Conservation (phyloP, 2,113 vertebrate genomes). For the Plecotus auritus region DNA sequence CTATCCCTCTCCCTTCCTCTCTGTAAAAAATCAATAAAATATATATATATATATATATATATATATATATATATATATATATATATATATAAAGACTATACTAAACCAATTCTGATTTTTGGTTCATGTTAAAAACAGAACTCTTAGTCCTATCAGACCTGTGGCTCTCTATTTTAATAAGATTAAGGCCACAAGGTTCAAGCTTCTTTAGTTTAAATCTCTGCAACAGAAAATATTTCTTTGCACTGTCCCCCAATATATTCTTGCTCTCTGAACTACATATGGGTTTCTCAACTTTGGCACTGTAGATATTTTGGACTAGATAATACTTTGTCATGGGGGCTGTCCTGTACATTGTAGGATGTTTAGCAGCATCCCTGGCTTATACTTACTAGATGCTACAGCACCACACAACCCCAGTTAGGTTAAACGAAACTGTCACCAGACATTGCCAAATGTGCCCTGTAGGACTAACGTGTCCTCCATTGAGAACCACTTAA, state of each 20-base stretch:
- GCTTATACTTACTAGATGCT: background rate
- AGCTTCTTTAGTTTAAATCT: slow-evolving; percentile 6
- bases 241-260: background rate
- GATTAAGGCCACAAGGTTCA: background rate
- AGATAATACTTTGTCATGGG: background rate
- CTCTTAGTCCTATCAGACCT: background rate
- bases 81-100: background rate
- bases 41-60: too few species aligned
- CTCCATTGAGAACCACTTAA: background rate
- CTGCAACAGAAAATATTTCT: background rate
- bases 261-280: background rate
- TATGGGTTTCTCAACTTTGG: background rate
- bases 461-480: background rate
- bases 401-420: background rate
- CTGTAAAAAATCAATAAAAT: too few species aligned
- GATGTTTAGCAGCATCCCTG: background rate
- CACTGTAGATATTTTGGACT: background rate
- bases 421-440: background rate
- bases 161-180: slow-evolving; percentile 24
- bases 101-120: slow-evolving; percentile 36
- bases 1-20: too few species aligned
- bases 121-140: slow-evolving; percentile 19
- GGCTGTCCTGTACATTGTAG: background rate
- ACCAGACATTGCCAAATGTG: background rate
- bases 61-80: too few species aligned